Evolutionary conservation across 2,797 vertebrate genomes (phyloP).

Genomic region (Bryconaethiops microstoma): DNA sequence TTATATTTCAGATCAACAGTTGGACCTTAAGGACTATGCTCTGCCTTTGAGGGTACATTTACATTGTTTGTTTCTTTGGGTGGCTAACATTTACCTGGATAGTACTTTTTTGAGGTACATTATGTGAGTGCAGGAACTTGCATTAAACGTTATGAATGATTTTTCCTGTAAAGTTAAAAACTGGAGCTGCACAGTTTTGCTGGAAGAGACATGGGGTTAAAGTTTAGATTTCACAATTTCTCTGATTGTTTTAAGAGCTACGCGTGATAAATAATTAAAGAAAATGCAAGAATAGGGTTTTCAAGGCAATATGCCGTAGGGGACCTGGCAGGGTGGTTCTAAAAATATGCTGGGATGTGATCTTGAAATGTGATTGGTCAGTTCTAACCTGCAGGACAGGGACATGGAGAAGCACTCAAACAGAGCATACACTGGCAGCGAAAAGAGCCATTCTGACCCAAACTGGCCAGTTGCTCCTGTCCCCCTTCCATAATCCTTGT

Average conservation of each 20-base stretch:
- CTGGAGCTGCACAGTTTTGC: no score
- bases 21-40: no score
- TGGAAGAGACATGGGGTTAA: neutral
- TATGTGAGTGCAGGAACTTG: no score
- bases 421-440: neutral
- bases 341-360: constrained; percentile 75
- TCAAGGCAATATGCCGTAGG: constrained; percentile 48
- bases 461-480: constrained; percentile 6
- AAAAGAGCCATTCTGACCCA: constrained; percentile 20
- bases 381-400: constrained; percentile 10
- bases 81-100: no score
- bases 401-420: constrained; percentile 25
- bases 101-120: no score
- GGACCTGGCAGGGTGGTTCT: constrained; percentile 69
- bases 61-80: no score
- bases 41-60: no score
- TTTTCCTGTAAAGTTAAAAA: no score
- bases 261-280: neutral
- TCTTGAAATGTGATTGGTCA: constrained; percentile 70
- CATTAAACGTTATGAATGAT: no score
- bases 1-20: no score
- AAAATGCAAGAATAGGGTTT: neutral
- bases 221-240: neutral
- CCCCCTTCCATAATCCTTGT: constrained; percentile 31
- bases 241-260: constrained; percentile 26